These are phyloP conservation scores for Orchesella cincta DNA, from an alignment of 1,140 invertebrate genomes.

Conservation along the genomic window DNA sequence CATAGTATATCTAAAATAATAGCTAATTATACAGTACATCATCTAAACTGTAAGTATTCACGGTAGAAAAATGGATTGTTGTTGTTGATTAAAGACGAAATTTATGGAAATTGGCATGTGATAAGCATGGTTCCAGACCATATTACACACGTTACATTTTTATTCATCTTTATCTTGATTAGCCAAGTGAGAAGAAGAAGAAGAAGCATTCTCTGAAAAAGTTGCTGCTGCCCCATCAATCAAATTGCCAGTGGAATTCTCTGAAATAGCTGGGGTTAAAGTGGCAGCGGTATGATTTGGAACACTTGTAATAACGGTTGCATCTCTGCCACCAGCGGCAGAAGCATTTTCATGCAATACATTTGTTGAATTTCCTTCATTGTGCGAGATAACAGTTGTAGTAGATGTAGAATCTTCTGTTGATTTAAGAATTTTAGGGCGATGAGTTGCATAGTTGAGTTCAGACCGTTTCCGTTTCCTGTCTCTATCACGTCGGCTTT, in stretches of 20 bases:
- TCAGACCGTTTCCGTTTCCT: slow-evolving; percentile 35
- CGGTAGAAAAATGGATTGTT: background rate
- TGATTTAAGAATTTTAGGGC: slow-evolving; percentile 26
- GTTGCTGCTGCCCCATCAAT: background rate
- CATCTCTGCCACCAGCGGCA: background rate
- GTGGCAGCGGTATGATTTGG: background rate
- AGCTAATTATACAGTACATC: background rate
- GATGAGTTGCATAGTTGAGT: slow-evolving; percentile 30
- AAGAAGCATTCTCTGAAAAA: background rate
- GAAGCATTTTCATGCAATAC: background rate
- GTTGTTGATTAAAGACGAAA: background rate
- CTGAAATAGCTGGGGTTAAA: background rate
- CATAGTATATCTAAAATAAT: background rate
- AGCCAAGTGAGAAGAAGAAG: background rate
- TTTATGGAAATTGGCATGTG: background rate
- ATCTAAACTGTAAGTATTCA: background rate
- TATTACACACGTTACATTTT: background rate
- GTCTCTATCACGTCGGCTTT: slow-evolving; percentile 38
- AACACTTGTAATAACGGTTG: background rate
- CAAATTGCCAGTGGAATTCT: background rate
- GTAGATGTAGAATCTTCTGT: background rate
- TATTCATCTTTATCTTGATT: background rate
- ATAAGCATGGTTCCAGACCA: slow-evolving; percentile 17
- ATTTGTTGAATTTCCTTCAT: background rate
- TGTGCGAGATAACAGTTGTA: background rate